Conservation (phyloP, 2,888 invertebrate species). For the Incurvaria masculella region DNA sequence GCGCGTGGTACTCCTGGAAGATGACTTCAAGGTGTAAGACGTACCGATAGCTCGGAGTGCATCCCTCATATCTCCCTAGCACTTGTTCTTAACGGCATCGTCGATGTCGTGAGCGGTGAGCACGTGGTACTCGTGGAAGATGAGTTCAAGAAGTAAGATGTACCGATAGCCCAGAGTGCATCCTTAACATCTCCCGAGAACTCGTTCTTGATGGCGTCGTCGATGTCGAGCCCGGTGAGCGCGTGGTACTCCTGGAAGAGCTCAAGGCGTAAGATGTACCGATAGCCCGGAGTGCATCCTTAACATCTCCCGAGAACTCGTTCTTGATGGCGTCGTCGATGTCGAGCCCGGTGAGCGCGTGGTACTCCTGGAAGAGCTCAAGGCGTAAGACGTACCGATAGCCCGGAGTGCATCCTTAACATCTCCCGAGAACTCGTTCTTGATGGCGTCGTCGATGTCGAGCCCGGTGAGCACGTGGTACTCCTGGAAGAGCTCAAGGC, state of each 20-base stretch:
- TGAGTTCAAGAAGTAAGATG: no score
- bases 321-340: conserved; percentile 76
- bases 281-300: conserved; percentile 77
- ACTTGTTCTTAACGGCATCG: conserved; percentile 76
- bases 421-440: conserved; percentile 83
- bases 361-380: conserved; percentile 72
- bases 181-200: conserved; percentile 81
- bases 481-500: conserved; percentile 67
- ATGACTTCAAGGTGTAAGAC: no score
- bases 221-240: conserved; percentile 76
- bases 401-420: conserved; percentile 74
- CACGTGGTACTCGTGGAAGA: conserved; percentile 69
- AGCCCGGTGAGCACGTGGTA: conserved; percentile 77
- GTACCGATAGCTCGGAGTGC: conserved; percentile 74
- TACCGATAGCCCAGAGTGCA: conserved; percentile 73
- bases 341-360: conserved; percentile 71
- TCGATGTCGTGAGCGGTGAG: conserved; percentile 78
- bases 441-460: conserved; percentile 74
- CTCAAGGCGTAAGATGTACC: no score
- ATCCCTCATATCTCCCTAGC: conserved; percentile 78
- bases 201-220: conserved; percentile 75
- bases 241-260: conserved; percentile 70
- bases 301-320: conserved; percentile 81
- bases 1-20: conserved; percentile 68
- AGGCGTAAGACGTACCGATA: conserved; percentile 55